Evolutionary conservation across 2,113 vertebrate genomes (phyloP), one percentile per base, ranked within the genome.

Genomic region (Lontra canadensis): DNA sequence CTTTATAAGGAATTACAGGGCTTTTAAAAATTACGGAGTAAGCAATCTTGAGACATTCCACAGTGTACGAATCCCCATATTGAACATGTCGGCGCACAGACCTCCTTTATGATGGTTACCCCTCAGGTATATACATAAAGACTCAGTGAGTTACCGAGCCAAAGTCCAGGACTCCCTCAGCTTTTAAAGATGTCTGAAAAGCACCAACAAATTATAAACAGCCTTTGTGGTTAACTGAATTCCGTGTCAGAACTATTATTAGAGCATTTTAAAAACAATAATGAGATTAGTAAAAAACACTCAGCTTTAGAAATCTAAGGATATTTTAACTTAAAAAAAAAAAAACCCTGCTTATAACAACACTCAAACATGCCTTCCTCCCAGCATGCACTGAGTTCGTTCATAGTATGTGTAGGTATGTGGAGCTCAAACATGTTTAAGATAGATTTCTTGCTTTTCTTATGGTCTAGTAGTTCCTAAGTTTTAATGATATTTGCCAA

Each of bases 1-100:
- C 94, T 97, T 97, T 98, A 97, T 83, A 96, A 96, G 73, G 93
- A 97, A 95, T 95, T 96, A 94, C 29, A 81, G 88, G 92, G 92
- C 88, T 98, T 97, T 97, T 74, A 97, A 96, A 97, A 97, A 95
- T 96, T 79, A 98, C 88, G 93, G 94, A 96, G 96, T 95, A 86
- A 96, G 96, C 97, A 94, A 86, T 95, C 93, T 91, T 85, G 17
- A 89, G 69, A 93, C 97, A 96, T 95, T 95, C 92, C 96, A 86
- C 80, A 59, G 80, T 42, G 52, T 93, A 86, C 80, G 94, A 88
- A 95, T 47, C 80, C 89, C 94, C 55, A 31, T 29, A 65, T 79
- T 96, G 87, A 85, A 79, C 96, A 82, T 95, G 96, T 89, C 90
- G 83, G 74, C 44, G 87, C 90, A 81, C 34, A 31, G 89, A 80